Evolutionary conservation across 1,140 invertebrate species (phyloP).

Genomic region (Chlorops oryzae): DNA sequence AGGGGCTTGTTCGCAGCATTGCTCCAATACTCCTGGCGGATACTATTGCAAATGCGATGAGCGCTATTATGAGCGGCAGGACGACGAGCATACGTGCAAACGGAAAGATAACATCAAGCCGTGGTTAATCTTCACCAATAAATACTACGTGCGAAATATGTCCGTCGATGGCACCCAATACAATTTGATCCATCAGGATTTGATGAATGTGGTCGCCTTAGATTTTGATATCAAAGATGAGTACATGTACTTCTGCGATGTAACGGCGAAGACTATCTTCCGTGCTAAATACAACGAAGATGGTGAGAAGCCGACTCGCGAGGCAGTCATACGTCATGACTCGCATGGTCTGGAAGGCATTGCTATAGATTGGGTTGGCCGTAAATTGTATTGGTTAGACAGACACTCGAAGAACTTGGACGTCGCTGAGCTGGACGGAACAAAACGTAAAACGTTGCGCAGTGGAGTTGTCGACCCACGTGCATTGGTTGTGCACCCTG

Average conservation of each 20-base stretch:
- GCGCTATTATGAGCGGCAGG: conserved; percentile 79
- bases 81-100: conserved; percentile 86
- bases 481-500: conserved; percentile 91
- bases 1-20: conserved; percentile 89
- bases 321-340: conserved; percentile 86
- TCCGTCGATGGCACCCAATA: conserved; percentile 81
- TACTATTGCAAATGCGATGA: conserved; percentile 96
- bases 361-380: conserved; percentile 91
- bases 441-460: conserved; percentile 79
- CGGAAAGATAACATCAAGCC: conserved; percentile 73
- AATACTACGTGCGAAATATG: conserved; percentile 96
- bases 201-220: conserved; percentile 93
- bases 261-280: conserved; percentile 88
- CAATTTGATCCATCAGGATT: conserved; percentile 85
- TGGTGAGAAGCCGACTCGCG: conserved; percentile 52
- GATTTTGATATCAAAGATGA: conserved; percentile 85
- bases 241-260: conserved; percentile 90
- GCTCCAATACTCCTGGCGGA: conserved; percentile 90
- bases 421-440: conserved; percentile 88
- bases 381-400: conserved; percentile 97
- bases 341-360: conserved; percentile 94
- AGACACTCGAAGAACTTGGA: conserved; percentile 89
- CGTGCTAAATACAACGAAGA: conserved; percentile 57
- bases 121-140: conserved; percentile 95
- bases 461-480: conserved; percentile 85